phyloP scores from a whole-genome alignment of 2,113 vertebrate species.

The Rallus limicola region DNA sequence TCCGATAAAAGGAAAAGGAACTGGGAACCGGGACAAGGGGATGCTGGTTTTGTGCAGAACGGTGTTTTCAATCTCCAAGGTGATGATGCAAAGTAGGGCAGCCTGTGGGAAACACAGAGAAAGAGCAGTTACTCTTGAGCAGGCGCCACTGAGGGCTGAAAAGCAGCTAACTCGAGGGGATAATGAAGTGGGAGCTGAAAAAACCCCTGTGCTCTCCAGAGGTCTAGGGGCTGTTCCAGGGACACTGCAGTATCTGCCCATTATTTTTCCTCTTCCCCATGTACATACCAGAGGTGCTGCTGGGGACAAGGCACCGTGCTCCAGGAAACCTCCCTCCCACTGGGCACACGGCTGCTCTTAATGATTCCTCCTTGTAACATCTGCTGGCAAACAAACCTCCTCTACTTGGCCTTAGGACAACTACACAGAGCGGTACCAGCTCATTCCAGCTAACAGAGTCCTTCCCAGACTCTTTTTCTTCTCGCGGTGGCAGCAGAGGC shows the following conservation, averaged over 20 bases:
- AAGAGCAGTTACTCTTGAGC: not conserved
- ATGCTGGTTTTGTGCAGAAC: not conserved
- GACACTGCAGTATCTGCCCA: not conserved
- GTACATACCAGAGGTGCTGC: not conserved
- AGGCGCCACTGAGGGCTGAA: not conserved
- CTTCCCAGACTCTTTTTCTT: rapidly evolving
- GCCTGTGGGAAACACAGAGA: not conserved
- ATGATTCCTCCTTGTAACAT: not conserved
- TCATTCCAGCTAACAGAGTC: not conserved
- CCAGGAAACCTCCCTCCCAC: not conserved
- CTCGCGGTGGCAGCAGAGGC: rapidly evolving
- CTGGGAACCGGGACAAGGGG: not conserved
- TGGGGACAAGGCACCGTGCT: not conserved
- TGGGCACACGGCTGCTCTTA: not conserved
- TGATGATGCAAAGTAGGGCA: constrained; percentile 38
- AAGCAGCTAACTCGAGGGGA: not conserved
- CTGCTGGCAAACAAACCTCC: not conserved
- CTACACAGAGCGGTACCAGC: not conserved
- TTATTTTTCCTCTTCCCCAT: not conserved
- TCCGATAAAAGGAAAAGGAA: not conserved
- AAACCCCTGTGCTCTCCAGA: not conserved
- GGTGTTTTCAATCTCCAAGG: constrained; percentile 2
- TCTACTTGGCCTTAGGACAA: not conserved
- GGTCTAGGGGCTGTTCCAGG: not conserved
- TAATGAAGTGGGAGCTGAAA: not conserved